Evolutionary conservation across 2,888 invertebrate genomes (phyloP), one percentile per base, ranked within the genome.

Genomic region (Pammene fasciana): DNA sequence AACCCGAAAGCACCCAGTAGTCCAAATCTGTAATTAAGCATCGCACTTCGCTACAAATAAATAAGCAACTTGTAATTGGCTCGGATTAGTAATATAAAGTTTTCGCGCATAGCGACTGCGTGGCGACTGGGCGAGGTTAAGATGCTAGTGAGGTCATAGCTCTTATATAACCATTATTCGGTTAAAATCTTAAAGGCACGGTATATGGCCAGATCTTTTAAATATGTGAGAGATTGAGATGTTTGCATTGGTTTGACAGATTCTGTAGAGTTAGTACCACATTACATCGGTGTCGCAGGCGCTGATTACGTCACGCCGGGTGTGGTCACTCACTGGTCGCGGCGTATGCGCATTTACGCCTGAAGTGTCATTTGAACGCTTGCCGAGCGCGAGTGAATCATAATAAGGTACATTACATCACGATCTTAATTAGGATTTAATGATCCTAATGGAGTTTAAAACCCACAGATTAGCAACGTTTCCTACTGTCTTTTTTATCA

Each of bases 121-220:
- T 38, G 6, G 26, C 14, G 13, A 11, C 7, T 48, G 5, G 13
- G 18, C 67, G 62, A 68, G 50, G 62, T 68, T 54, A 64, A 43
- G 43, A 57, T 50, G 43, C 48, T 0, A 5, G 56, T 68, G 62
- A 64, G 68, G 62, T 68, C 62, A 68, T 43, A 46, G 56, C 34
- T 43, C 34, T 61, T 57, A 46, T 34, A 45, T 67, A 60, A 67
- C 26, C 34, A 48, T 67, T 67, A 61, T 43, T 38, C 61, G 60
- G 54, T 55, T 46, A 67, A 61, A 43, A 34, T 45, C n/a, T 59
- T 11, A 18, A 9, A n/a, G 18, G 9, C 43, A n/a, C 7, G 55
- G 14, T 41, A n/a, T 13, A 18, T 26, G n/a, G 34, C 5, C n/a
- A 54, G 13, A n/a, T n/a, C 4, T 11, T 50, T 50, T 10, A n/a